Percentiles rank a stretch among this genome's conserved stretches.
Evolutionary conservation across 2,797 vertebrate species (phyloP).

Genomic region (Centropyge bicolor): DNA sequence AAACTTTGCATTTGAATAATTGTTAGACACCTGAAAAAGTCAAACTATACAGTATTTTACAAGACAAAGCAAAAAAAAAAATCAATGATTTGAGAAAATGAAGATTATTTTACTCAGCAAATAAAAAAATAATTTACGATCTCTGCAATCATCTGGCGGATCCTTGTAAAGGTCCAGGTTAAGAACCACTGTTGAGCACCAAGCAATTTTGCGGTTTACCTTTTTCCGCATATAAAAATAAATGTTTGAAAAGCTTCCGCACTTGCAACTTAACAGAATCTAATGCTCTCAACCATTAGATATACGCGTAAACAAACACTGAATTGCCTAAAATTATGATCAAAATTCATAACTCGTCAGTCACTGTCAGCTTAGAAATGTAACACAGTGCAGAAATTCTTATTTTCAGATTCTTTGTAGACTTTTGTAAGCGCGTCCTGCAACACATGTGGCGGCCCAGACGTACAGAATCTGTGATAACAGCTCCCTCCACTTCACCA

Average conservation of each 20-base stretch:
- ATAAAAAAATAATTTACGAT: neutral
- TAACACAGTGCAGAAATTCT: neutral
- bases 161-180: too few species aligned
- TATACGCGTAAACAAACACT: neutral
- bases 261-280: neutral
- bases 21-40: neutral
- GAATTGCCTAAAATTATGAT: neutral
- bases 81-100: neutral
- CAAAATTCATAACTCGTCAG: neutral
- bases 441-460: conserved; percentile 27
- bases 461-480: conserved; percentile 45
- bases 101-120: neutral
- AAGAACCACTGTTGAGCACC: too few species aligned
- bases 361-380: neutral
- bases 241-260: neutral
- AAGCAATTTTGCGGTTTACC: neutral
- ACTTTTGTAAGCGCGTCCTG: neutral
- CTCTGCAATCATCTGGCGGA: neutral
- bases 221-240: neutral
- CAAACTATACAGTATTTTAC: conserved; percentile 18
- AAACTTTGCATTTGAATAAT: neutral
- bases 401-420: conserved; percentile 8
- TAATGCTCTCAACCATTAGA: neutral
- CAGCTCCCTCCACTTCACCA: conserved; percentile 42
- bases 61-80: neutral